Evolutionary conservation across 2,113 vertebrate species (phyloP).

Genomic region (Oceanites oceanicus): DNA sequence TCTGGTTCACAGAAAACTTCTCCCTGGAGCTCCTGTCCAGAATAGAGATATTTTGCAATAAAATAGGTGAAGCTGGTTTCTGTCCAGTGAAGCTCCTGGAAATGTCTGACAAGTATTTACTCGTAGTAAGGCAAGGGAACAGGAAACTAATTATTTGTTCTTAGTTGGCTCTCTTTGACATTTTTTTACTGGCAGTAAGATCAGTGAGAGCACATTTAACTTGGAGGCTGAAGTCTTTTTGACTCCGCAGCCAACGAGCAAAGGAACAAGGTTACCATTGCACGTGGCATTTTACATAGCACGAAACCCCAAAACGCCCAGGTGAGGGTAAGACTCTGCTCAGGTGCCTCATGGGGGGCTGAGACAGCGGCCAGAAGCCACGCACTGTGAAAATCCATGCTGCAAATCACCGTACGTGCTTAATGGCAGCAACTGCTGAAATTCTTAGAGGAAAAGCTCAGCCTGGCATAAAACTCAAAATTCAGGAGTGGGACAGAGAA

Average conservation of each 20-base stretch:
- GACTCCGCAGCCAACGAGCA: not conserved
- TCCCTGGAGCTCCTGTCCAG: not conserved
- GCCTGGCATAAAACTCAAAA: not conserved
- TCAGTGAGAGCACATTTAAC: not conserved
- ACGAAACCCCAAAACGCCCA: not conserved
- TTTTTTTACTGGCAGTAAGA: not conserved
- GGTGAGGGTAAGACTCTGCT: not conserved
- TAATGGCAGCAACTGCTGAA: not conserved
- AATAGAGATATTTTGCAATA: not conserved
- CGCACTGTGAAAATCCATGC: accelerated
- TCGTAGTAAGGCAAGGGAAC: not conserved
- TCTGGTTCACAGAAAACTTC: not conserved
- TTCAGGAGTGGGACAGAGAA: not conserved
- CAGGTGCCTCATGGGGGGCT: not conserved
- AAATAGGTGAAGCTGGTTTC: not conserved
- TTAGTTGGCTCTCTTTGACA: not conserved
- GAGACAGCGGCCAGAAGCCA: not conserved
- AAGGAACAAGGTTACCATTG: not conserved
- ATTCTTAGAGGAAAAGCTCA: not conserved
- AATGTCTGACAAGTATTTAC: not conserved
- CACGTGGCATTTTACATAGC: accelerated
- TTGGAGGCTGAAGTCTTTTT: accelerated
- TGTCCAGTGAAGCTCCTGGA: not conserved
- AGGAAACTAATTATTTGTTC: not conserved
- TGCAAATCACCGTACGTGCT: accelerated